Evolutionary conservation across 2,113 vertebrate genomes (phyloP), one percentile per base, ranked within the genome.

Genomic region (Beaufortia kweichowensis): DNA sequence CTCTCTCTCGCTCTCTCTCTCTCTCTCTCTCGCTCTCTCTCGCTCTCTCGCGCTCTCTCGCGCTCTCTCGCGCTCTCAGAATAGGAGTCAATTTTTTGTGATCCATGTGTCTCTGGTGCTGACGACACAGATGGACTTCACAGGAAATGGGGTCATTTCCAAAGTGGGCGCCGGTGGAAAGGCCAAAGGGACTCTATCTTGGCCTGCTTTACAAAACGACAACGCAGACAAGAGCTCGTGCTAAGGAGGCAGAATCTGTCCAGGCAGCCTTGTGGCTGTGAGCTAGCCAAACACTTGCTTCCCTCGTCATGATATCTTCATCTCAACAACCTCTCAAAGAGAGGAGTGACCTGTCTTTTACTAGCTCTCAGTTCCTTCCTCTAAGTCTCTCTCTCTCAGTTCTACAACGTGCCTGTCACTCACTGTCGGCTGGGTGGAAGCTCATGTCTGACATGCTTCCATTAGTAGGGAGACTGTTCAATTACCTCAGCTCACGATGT

Each of bases 391-490:
- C 23, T 67, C 43, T 46, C 62, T 39, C 77, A 66, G 55, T 46
- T 73, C 60, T 65, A 29, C 55, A 80, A 62, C 19, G 59, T 77
- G 50, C 56, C 87, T 78, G 85, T 90, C 84, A 82, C 56, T 85
- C 82, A 84, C 71, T 77, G 87, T 91, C 89, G 83, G 84, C 78
- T 80, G 86, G 86, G 82, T 89, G 88, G 84, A 90, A 87, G 89
- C 84, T 85, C 85, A 86, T 90, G 88, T 90, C 91, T 87, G 91
- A 92, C 90, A 92, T 86, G 87, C 91, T 91, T 89, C 90, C 89
- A 92, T 92, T 91, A 92, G 90, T 83, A 87, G 82, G 81, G 85
- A 90, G 87, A 90, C 91, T 91, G 90, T 92, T 92, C 90, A 92
- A 91, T 91, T 91, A 91, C 89, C 86, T 88, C 86, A 86, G 90